Conservation (phyloP, 1,140 invertebrate genomes). For the Nasonia vitripennis region DNA sequence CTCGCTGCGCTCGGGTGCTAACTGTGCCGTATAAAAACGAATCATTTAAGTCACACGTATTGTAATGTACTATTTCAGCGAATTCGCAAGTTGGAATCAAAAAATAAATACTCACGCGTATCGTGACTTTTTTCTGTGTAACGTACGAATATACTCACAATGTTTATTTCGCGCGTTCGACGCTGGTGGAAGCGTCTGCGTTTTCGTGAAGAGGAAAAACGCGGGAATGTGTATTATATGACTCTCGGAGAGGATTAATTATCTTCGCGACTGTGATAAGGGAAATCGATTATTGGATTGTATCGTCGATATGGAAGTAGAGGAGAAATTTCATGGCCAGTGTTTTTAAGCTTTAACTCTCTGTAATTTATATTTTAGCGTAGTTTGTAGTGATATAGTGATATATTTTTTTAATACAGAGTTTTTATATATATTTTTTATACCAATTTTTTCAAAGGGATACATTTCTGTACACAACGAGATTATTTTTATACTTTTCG, state of each 20-base stretch:
- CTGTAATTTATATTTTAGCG: constrained; percentile 33
- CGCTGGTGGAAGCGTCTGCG: not conserved
- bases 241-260: constrained; percentile 29
- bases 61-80: too few relatives aligned
- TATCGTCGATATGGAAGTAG: not conserved
- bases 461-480: not conserved
- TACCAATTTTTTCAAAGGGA: too few relatives aligned
- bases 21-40: too few relatives aligned
- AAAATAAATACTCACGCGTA: not conserved
- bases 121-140: not conserved
- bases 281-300: constrained; percentile 49
- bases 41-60: too few relatives aligned
- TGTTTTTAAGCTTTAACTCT: constrained; percentile 44
- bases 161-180: not conserved
- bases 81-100: not conserved
- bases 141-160: not conserved
- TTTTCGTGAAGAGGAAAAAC: not conserved
- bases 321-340: constrained; percentile 27
- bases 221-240: not conserved
- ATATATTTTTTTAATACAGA: constrained; percentile 22
- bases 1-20: too few relatives aligned
- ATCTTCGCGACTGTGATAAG: constrained; percentile 46
- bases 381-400: not conserved
- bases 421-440: not conserved
- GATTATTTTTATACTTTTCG: not conserved